Base-by-base conservation (phyloP, 2,797 vertebrate genomes). In the Coranthus polyacanthus region DNA sequence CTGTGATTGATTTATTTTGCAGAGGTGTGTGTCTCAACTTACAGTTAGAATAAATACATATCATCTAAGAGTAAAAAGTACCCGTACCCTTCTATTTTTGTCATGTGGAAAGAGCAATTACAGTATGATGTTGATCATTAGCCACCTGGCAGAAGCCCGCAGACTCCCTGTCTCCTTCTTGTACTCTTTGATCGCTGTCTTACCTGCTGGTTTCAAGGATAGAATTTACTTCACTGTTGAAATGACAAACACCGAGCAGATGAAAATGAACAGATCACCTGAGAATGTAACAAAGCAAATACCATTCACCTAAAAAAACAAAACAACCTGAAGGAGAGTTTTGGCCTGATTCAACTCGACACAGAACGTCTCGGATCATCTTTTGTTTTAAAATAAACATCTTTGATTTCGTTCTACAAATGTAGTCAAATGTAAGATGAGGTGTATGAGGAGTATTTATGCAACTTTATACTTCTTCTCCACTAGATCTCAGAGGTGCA, bases 81-180 rank as follows among this genome's bases (percentile, higher is more conserved):
- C 41, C 21, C 61, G 20, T 46, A 85, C 68, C 85, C 83, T 58
- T 83, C 53, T 53, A 85, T 90, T 88, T 87, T 56, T 75, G 64
- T 69, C 64, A 59, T 62, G 51, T 34, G 13, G n/a, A 34, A 68
- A 41, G 75, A 83, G 54, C 65, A 86, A 82, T 91, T 85, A 84
- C 78, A 82, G 82, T 60, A 80, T 56, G 50, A 74, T 75, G 72
- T 52, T 86, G 58, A 39, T 75, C 59, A 84, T 78, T 81, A 84
- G 83, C 79, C 88, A 90, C 81, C 89, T 89, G 90, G 86, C 50
- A 62, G 68, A 42, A 38, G 6, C 43, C 21, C 29, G 72, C 58
- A 86, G 85, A 90, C 88, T 73, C 51, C 26, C 60, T 51, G 72
- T 73, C 82, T 84, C 82, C 79, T 55, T 39, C 46, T 53, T 4